Conservation (phyloP, 1,140 invertebrate species). For the Aculops lycopersici region DNA sequence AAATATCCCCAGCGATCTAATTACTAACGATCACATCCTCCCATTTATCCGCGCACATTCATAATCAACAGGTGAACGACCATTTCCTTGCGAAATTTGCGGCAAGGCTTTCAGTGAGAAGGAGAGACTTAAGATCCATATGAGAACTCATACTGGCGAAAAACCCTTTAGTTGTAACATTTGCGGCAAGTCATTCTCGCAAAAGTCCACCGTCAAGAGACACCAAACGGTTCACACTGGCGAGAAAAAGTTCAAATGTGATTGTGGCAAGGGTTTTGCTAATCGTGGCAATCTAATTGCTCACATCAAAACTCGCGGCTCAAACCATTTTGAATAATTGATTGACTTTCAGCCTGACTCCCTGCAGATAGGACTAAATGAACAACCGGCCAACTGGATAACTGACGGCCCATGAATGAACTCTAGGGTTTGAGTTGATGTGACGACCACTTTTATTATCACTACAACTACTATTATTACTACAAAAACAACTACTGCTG, state of each 20-base stretch:
- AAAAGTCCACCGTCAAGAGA: conserved; percentile 62
- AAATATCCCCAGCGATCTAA: no score
- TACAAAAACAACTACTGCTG: no score
- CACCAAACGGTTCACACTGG: conserved; percentile 81
- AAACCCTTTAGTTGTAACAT: conserved; percentile 22
- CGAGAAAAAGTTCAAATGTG: conserved; percentile 61
- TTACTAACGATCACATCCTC: no score
- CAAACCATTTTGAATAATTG: background rate
- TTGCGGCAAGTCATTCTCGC: conserved; percentile 27
- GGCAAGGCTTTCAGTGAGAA: conserved; percentile 12
- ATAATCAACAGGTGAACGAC: conserved; percentile 14
- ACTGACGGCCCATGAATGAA: no score
- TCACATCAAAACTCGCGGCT: conserved; percentile 75
- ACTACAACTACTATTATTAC: no score
- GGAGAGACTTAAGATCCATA: conserved; percentile 21
- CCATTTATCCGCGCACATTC: no score
- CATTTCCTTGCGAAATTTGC: conserved; percentile 12
- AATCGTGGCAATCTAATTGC: conserved; percentile 92
- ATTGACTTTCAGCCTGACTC: no score
- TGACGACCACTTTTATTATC: no score
- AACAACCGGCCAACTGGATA: no score
- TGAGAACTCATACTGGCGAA: conserved; percentile 48
- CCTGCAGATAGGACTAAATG: no score
- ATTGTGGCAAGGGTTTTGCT: conserved; percentile 66
- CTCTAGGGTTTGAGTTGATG: no score